A percentile compares a stretch with the other conserved stretches of the same genome.
Conservation (phyloP, 2,113 vertebrate species). For the Mormoops blainvillei region DNA sequence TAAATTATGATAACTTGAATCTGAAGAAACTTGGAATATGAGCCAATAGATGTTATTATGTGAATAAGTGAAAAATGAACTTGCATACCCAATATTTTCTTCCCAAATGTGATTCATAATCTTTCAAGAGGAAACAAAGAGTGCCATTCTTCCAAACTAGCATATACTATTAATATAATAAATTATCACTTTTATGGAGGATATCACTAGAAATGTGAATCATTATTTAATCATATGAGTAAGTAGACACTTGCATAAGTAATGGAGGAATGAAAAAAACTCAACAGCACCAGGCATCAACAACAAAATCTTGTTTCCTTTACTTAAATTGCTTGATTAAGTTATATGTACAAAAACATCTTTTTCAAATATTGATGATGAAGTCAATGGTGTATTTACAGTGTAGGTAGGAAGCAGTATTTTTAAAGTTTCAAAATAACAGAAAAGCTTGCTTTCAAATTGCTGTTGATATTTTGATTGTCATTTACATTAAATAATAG, state of each 20-base stretch:
- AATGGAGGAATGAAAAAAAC: neutral
- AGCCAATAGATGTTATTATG: neutral
- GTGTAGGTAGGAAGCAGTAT: neutral
- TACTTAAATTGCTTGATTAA: neutral
- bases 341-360: neutral
- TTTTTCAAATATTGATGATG: neutral
- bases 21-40: neutral
- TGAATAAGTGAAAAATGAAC: neutral
- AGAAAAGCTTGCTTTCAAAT: neutral
- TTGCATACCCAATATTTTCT: neutral
- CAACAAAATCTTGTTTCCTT: neutral
- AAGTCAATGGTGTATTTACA: neutral
- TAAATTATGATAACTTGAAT: neutral
- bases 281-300: neutral
- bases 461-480: neutral
- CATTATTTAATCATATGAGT: constrained; percentile 17
- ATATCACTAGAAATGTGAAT: neutral
- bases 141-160: neutral
- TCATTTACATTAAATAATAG: neutral
- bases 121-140: neutral
- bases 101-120: neutral
- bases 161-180: neutral
- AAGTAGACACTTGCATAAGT: neutral
- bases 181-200: neutral
- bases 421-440: neutral